phyloP scores from a whole-genome alignment of 2,113 vertebrate genomes.

The Todiramphus saurophagus region DNA sequence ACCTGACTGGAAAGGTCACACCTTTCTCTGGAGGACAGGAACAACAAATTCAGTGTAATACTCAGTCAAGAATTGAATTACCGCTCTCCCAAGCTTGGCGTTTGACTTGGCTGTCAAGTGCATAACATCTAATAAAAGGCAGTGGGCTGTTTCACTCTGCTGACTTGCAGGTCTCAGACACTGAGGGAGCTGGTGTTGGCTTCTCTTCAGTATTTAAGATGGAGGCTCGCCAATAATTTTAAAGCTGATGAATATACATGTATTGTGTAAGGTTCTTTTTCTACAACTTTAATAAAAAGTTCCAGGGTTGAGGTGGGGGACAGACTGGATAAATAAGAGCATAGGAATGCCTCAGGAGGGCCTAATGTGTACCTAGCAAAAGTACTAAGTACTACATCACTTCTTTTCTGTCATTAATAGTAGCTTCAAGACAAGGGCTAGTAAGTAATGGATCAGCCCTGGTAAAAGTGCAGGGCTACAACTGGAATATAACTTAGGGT shows the following conservation, averaged over 20 bases:
- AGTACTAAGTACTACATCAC: rapidly evolving
- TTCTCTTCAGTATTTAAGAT: neutral
- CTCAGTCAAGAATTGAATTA: neutral
- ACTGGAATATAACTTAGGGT: neutral
- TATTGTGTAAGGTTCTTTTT: neutral
- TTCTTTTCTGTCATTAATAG: neutral
- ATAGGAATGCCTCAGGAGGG: neutral
- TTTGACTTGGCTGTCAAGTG: constrained; percentile 2
- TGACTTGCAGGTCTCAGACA: neutral
- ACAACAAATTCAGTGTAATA: neutral
- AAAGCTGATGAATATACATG: neutral
- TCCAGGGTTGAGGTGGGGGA: neutral
- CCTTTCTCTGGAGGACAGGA: neutral
- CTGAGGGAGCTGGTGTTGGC: neutral
- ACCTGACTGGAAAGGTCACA: neutral
- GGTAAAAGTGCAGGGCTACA: neutral
- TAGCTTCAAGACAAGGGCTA: neutral
- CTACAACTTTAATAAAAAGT: neutral
- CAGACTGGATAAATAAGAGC: neutral
- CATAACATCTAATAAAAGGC: neutral
- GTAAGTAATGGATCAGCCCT: neutral
- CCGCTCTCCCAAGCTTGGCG: neutral
- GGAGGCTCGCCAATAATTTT: neutral
- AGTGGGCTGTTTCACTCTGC: constrained; percentile 25
- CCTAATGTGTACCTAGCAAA: neutral